phyloP scores from a whole-genome alignment of 2,797 vertebrate species.

The Sorex maritimensis region DNA sequence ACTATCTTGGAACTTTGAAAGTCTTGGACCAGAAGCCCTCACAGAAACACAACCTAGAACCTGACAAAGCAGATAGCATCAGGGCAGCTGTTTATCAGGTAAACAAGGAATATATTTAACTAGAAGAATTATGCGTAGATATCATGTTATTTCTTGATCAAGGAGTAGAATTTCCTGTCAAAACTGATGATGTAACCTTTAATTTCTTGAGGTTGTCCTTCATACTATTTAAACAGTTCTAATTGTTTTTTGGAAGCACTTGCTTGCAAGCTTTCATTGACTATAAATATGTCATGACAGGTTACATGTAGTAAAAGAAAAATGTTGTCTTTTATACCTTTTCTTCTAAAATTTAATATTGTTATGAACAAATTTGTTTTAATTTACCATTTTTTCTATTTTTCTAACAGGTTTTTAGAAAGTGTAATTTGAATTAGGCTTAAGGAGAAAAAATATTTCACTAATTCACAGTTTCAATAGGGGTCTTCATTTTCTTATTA shows the following conservation, averaged over 20 bases:
- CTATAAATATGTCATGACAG: neutral
- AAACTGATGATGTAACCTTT: neutral
- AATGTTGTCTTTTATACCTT: neutral
- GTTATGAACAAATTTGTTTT: neutral
- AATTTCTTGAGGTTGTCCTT: neutral
- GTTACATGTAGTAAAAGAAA: slow-evolving; percentile 16
- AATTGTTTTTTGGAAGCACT: neutral
- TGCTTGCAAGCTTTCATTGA: slow-evolving; percentile 25
- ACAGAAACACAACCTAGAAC: slow-evolving; percentile 88
- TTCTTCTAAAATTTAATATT: neutral
- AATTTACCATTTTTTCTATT: neutral
- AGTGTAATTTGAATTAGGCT: slow-evolving; percentile 8
- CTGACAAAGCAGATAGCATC: slow-evolving; percentile 92
- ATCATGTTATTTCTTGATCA: neutral
- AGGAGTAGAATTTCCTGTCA: neutral
- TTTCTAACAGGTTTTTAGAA: neutral
- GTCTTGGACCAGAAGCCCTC: slow-evolving; percentile 92
- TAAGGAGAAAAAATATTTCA: neutral
- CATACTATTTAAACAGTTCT: neutral
- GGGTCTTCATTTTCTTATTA: neutral
- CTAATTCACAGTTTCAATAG: neutral
- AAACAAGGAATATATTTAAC: slow-evolving; percentile 56
- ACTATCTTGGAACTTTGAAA: slow-evolving; percentile 94
- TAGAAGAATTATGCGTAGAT: neutral
- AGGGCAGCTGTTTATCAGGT: slow-evolving; percentile 97